phyloP scores from a whole-genome alignment of 2,113 vertebrate genomes.

The Tragelaphus strepsiceros region DNA sequence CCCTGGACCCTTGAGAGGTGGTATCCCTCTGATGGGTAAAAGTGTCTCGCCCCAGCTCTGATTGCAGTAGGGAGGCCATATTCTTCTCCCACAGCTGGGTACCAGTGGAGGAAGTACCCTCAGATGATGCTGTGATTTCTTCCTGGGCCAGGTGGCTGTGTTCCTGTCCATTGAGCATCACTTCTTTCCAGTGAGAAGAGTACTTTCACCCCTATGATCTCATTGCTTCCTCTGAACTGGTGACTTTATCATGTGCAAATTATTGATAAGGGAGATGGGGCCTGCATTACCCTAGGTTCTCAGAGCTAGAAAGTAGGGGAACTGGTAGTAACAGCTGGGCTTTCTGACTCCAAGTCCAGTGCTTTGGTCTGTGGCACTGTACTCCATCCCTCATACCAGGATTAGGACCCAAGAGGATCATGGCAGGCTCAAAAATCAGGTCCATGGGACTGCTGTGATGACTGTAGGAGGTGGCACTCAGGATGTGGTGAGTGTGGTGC shows the following conservation, averaged over 20 bases:
- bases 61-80: background rate
- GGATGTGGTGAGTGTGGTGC: background rate
- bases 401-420: background rate
- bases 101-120: background rate
- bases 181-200: background rate
- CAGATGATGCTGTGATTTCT: background rate
- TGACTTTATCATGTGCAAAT: background rate
- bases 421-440: background rate
- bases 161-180: background rate
- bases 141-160: background rate
- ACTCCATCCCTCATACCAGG: background rate
- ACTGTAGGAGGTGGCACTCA: background rate
- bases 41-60: background rate
- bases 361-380: conserved; percentile 36
- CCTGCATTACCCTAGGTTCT: background rate
- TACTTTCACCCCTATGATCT: background rate
- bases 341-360: conserved; percentile 63
- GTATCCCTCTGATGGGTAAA: background rate
- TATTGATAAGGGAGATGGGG: background rate
- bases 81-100: background rate
- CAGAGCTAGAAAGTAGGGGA: background rate
- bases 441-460: background rate
- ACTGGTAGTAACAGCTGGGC: background rate
- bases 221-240: background rate
- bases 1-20: background rate